Base-by-base conservation (phyloP, 2,113 vertebrate genomes). In the Dendropsophus ebraccatus region DNA sequence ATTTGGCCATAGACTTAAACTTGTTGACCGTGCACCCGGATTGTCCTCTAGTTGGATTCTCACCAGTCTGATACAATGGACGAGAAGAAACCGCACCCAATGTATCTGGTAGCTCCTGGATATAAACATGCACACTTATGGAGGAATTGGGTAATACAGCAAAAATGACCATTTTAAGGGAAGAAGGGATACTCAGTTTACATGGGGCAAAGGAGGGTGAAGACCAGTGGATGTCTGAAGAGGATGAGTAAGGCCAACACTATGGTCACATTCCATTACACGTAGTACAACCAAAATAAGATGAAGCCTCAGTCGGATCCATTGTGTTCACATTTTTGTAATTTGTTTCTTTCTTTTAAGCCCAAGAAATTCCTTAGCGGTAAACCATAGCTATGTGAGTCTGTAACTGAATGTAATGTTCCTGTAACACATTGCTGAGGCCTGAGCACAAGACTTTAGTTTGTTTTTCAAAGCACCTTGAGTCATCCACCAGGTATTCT, bases 351-450 rank as follows among this genome's bases (percentile, higher is more conserved):
- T 67, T 8, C 10, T 49, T 49, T 28, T 45, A 75, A 28, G 72
- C 12, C 69, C 9, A 13, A 37, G 11, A 28, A 75, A 75, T 75
- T 75, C 45, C 73, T 6, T 49, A 28, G 37, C 0, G 12, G 35
- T 47, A 25, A 41, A 9, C 16, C 41, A 50, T n/a, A 41, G 12
- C 2, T 8, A n/a, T 25, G 19, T 41, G 5, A 19, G 19, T 13
- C 30, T 60, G 52, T 79, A 14, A 79, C 77, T 14, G 35, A 25
- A 79, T 25, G 54, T 60, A 54, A 79, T 37, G 77, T 60, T 79
- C 52, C n/a, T 60, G 0, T 0, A 79, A 56, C 21, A 32, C 77
- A 25, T 56, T 58, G 76, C 11, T 54, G 8, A 7, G 5, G 30
- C 52, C 52, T 23, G 77, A 21, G 19, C 32, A 11, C 52, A 11